A percentile compares a stretch with the other conserved stretches of the same genome.
These are phyloP conservation scores for Salvelinus namaycush DNA, from an alignment of 2,113 vertebrate species.

Conservation along the genomic window DNA sequence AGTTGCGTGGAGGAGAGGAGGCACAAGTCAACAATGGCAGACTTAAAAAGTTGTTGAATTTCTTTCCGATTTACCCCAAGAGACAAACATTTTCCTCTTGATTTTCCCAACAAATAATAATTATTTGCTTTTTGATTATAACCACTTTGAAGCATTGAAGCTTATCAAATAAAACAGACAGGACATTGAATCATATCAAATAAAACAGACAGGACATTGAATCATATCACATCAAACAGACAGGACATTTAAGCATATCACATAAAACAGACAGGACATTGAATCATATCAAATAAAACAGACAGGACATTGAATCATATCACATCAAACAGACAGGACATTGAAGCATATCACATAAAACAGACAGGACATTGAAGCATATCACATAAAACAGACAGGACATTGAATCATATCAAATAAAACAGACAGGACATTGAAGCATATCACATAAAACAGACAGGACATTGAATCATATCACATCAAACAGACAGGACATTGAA, in stretches of 20 bases:
- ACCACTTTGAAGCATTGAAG: slow-evolving; percentile 46
- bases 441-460: slow-evolving; percentile 31
- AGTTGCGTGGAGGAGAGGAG: slow-evolving; percentile 41
- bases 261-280: background rate
- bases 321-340: slow-evolving; percentile 21
- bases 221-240: slow-evolving; percentile 38
- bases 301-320: slow-evolving; percentile 53
- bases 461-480: background rate
- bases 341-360: background rate
- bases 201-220: slow-evolving; percentile 42
- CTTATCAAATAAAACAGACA: slow-evolving; percentile 25
- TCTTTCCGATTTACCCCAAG: slow-evolving; percentile 58
- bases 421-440: slow-evolving; percentile 49
- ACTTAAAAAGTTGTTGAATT: slow-evolving; percentile 54
- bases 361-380: slow-evolving; percentile 52
- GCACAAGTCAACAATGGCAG: slow-evolving; percentile 57
- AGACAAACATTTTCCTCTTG: slow-evolving; percentile 59
- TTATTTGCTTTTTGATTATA: slow-evolving; percentile 60
- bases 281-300: background rate
- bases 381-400: slow-evolving; percentile 26
- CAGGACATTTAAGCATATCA: slow-evolving; percentile 37
- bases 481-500: slow-evolving; percentile 45
- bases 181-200: background rate
- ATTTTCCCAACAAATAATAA: slow-evolving; percentile 59
- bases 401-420: background rate